A percentile compares a stretch with the other conserved stretches of the same genome.
These are phyloP conservation scores for Diplazon laetatorius DNA, from an alignment of 2,888 invertebrate genomes.

Conservation along the genomic window DNA sequence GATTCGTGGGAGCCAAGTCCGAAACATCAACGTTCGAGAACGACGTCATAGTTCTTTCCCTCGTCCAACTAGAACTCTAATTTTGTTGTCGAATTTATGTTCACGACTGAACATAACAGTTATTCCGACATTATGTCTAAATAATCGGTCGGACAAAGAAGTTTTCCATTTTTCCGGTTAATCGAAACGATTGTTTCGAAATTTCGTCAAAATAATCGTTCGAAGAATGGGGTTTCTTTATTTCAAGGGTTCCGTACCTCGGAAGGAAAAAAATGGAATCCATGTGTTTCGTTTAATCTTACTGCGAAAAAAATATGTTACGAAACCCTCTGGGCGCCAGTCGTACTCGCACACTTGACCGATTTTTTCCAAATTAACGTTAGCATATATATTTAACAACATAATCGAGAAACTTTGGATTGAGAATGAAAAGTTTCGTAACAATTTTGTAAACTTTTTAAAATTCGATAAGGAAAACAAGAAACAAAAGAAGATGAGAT, in stretches of 20 bases:
- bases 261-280: too few species aligned
- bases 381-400: background rate
- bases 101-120: background rate
- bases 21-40: conserved; percentile 11
- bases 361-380: too few species aligned
- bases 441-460: background rate
- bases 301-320: too few species aligned
- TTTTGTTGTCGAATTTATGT: background rate
- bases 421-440: background rate
- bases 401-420: background rate
- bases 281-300: too few species aligned
- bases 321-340: too few species aligned
- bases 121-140: background rate
- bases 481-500: too few species aligned
- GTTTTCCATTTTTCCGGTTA: background rate
- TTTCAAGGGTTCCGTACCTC: too few species aligned
- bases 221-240: too few species aligned
- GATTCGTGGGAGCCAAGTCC: conserved; percentile 19
- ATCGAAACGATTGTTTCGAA: too few species aligned
- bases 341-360: too few species aligned
- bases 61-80: background rate
- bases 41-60: conserved; percentile 33
- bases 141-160: background rate
- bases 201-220: too few species aligned
- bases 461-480: background rate